Evolutionary conservation across 2,888 invertebrate species (phyloP).

Genomic region (Mimas tiliae): DNA sequence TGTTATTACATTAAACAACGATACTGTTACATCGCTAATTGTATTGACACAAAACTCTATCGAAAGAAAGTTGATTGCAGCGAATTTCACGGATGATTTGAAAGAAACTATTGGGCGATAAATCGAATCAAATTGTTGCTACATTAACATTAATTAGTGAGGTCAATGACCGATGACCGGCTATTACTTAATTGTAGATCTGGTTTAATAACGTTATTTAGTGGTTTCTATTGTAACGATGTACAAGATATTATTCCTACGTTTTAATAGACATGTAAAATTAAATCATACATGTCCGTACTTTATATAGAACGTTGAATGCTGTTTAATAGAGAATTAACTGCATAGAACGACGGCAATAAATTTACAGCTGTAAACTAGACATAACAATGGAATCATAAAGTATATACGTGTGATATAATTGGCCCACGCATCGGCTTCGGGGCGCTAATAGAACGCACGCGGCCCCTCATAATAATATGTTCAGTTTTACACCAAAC

Average conservation of each 20-base stretch:
- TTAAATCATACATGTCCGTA: not conserved
- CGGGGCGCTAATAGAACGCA: slow-evolving; percentile 30
- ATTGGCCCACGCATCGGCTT: slow-evolving; percentile 37
- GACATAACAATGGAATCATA: slow-evolving; percentile 39
- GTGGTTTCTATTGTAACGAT: slow-evolving; percentile 4
- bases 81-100: slow-evolving; percentile 52
- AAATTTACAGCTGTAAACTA: slow-evolving; percentile 38
- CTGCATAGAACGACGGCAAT: slow-evolving; percentile 26
- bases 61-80: slow-evolving; percentile 41
- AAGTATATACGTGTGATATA: slow-evolving; percentile 35
- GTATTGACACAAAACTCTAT: slow-evolving; percentile 21
- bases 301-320: slow-evolving; percentile 13
- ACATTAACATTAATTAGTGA: slow-evolving; percentile 63
- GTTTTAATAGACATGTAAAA: not conserved
- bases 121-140: slow-evolving; percentile 50
- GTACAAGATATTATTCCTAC: not conserved
- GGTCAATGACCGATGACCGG: slow-evolving; percentile 58
- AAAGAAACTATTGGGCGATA: slow-evolving; percentile 49
- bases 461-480: slow-evolving; percentile 23
- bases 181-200: slow-evolving; percentile 54
- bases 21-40: slow-evolving; percentile 2
- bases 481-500: slow-evolving; percentile 32
- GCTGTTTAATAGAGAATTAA: slow-evolving; percentile 25
- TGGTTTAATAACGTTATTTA: slow-evolving; percentile 46
- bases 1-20: slow-evolving; percentile 1